Evolutionary conservation across 2,113 vertebrate species (phyloP), one percentile per base, ranked within the genome.

Genomic region (Excalfactoria chinensis): DNA sequence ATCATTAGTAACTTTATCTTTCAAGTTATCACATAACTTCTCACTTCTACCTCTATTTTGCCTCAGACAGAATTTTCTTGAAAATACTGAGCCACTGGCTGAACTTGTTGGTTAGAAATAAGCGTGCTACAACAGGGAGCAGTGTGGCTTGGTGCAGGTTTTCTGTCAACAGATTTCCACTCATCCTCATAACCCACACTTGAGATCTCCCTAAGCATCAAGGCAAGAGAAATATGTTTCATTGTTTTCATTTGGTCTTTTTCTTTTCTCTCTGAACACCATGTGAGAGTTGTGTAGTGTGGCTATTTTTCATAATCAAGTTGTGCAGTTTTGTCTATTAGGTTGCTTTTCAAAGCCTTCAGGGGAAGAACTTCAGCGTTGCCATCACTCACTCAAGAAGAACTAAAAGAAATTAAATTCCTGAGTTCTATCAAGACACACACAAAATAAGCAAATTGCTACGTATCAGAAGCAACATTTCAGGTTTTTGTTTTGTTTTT

Each of bases 251-350:
- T 84, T 84, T 84, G 4, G 5, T 7, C 5, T 71, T 74, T 86
- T 41, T 25, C 18, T 10, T 74, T 5, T 2, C 25, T 2, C 26
- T 72, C 3, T 30, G 16, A 11, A 78, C 22, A 84, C 81, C 22
- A 20, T 35, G 30, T 30, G 40, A 88, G 56, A 59, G 11, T 16
- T 1, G 2, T 15, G 6, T 26, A 30, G 0, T 0, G 15, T 41
- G 35, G 26, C 16, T 60, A n/a, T n/a, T 78, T 81, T 90, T 60
- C 19, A 48, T 59, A 44, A 86, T n/a, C 1, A 28, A 44, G 7
- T 49, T 68, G 20, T 64, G 4, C 10, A 16, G 7, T 84, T 77
- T 80, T 84, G 25, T 67, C 2, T 1, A 13, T 76, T 70, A 21
- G 1, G 19, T 21, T 92, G 25, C 7, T 88, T 93, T 82, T 26